Evolutionary conservation across 2,113 vertebrate species (phyloP).

Genomic region (Pagrus major): DNA sequence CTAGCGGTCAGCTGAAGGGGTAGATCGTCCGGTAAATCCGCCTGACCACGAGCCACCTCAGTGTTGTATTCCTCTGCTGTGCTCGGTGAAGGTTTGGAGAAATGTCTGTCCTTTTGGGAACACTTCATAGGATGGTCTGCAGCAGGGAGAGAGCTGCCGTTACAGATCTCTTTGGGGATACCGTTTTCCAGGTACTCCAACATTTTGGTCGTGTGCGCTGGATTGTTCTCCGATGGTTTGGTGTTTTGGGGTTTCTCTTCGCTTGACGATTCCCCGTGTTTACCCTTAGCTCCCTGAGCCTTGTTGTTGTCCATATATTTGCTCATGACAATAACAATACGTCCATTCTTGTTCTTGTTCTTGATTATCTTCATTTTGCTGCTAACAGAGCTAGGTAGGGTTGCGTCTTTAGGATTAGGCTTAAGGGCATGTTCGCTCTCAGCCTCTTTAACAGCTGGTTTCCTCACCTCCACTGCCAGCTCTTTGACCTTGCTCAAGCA

Average conservation of each 20-base stretch:
- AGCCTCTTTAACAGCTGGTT: constrained; percentile 72
- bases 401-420: constrained; percentile 84
- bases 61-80: constrained; percentile 82
- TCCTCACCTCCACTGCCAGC: constrained; percentile 80
- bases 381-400: constrained; percentile 85
- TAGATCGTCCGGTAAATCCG: constrained; percentile 83
- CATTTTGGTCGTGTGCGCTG: constrained; percentile 69
- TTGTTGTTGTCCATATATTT: constrained; percentile 98
- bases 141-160: constrained; percentile 67
- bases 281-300: constrained; percentile 90
- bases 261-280: constrained; percentile 85
- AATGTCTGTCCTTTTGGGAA: constrained; percentile 81
- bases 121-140: constrained; percentile 77
- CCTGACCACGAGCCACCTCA: constrained; percentile 76
- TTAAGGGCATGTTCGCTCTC: constrained; percentile 76
- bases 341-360: constrained; percentile 98
- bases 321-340: constrained; percentile 99
- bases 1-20: constrained; percentile 91
- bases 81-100: constrained; percentile 86
- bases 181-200: constrained; percentile 68
- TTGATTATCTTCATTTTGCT: constrained; percentile 99
- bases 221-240: constrained; percentile 68
- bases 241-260: constrained; percentile 65
- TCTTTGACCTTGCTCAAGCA: constrained; percentile 91
- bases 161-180: constrained; percentile 70